phyloP scores from a whole-genome alignment of 2,888 invertebrate species.

The Enoplolaimus lenunculus region DNA sequence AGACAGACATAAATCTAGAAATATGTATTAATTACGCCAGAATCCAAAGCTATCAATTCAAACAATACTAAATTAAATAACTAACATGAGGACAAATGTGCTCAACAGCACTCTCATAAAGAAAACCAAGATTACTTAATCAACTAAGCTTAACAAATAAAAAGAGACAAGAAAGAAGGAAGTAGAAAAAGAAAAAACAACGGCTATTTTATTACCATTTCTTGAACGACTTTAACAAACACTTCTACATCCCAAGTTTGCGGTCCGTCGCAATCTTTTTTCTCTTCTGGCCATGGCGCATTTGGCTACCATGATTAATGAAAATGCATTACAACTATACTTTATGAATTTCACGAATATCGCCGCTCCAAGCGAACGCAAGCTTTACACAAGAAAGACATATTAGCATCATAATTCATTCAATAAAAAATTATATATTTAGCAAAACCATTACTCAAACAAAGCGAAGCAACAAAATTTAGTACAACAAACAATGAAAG shows the following conservation, averaged over 20 bases:
- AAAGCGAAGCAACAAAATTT: not conserved
- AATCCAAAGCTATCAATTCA: too few species aligned
- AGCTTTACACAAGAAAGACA: too few species aligned
- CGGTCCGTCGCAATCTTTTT: slow-evolving; percentile 41
- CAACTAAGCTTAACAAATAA: not conserved
- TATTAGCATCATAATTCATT: too few species aligned
- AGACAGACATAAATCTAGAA: too few species aligned
- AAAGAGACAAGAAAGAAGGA: not conserved
- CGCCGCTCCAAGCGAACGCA: too few species aligned
- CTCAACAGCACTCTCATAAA: not conserved
- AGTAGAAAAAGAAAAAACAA: not conserved
- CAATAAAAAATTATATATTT: not conserved
- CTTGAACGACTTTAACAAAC: slow-evolving; percentile 78
- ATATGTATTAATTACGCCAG: too few species aligned
- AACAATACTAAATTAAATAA: too few species aligned
- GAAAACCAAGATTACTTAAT: not conserved
- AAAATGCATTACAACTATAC: too few species aligned
- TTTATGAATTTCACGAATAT: too few species aligned
- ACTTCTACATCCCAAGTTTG: slow-evolving; percentile 80
- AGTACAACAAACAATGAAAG: not conserved
- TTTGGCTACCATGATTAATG: slow-evolving; percentile 24
- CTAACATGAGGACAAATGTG: too few species aligned
- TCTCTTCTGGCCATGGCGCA: slow-evolving; percentile 25
- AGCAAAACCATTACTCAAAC: not conserved
- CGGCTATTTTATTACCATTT: slow-evolving; percentile 51